phyloP scores from a whole-genome alignment of 2,888 invertebrate species.

The Andrena chrysosceles region DNA sequence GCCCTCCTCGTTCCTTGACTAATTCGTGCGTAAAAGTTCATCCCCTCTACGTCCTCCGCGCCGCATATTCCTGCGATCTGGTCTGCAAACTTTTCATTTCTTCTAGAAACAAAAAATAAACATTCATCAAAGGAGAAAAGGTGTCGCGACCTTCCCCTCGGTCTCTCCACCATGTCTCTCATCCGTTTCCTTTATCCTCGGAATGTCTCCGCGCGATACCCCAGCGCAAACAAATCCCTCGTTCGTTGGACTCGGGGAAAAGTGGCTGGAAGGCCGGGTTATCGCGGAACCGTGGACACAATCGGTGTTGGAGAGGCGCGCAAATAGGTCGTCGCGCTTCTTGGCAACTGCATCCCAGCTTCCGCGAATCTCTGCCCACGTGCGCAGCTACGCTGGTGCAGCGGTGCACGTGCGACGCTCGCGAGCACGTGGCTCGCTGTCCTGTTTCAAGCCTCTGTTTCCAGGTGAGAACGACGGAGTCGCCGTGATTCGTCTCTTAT shows the following conservation, averaged over 20 bases:
- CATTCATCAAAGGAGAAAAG: neutral
- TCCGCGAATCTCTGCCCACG: conserved; percentile 38
- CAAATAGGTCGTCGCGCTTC: conserved; percentile 36
- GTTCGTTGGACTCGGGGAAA: neutral
- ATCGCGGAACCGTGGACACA: neutral
- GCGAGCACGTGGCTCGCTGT: neutral
- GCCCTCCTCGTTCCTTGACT: conserved; percentile 60
- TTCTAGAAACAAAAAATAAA: neutral
- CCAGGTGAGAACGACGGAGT: too few relatives aligned
- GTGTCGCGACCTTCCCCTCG: neutral
- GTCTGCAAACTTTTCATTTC: neutral
- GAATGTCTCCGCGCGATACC: neutral
- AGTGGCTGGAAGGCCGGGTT: neutral
- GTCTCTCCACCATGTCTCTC: neutral
- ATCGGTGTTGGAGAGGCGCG: conserved; percentile 10
- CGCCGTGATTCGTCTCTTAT: too few relatives aligned
- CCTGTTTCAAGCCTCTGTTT: too few relatives aligned
- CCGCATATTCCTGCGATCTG: conserved; percentile 8
- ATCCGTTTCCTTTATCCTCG: neutral
- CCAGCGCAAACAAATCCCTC: neutral
- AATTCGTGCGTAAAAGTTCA: conserved; percentile 65
- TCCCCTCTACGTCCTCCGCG: conserved; percentile 17
- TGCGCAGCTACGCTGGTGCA: conserved; percentile 35
- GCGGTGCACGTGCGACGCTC: conserved; percentile 12
- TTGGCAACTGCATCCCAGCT: conserved; percentile 30